These are phyloP conservation scores for Hydrotaea diabolus DNA, from an alignment of 2,888 invertebrate species.

Conservation along the genomic window DNA sequence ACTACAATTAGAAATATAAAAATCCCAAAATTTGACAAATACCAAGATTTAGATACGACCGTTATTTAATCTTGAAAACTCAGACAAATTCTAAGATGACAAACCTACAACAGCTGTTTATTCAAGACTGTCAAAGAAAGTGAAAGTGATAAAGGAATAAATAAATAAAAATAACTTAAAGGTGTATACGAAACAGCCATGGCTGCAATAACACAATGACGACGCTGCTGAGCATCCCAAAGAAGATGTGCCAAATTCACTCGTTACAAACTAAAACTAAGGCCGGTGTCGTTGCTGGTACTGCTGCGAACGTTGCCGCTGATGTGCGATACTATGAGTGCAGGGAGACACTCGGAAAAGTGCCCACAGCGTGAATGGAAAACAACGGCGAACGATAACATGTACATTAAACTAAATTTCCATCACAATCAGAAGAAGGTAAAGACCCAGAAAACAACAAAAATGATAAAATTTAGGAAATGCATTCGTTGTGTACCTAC, in stretches of 20 bases:
- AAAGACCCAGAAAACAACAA: not conserved
- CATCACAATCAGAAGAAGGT: not conserved
- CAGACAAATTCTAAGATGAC: not conserved
- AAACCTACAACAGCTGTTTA: not conserved
- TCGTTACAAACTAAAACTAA: not conserved
- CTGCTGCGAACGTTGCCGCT: not conserved
- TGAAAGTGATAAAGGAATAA: slow-evolving; percentile 59
- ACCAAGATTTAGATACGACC: too few species aligned
- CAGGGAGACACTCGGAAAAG: not conserved
- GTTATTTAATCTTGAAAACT: not conserved
- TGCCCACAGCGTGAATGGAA: slow-evolving; percentile 1
- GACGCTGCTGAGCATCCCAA: not conserved
- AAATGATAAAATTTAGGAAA: slow-evolving; percentile 51
- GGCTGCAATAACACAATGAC: slow-evolving; percentile 22
- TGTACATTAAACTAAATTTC: slow-evolving; percentile 16
- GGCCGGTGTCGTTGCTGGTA: not conserved
- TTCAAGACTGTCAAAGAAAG: slow-evolving; percentile 30
- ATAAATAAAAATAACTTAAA: slow-evolving; percentile 51
- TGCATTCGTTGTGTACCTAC: too few species aligned
- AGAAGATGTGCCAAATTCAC: slow-evolving; percentile 41
- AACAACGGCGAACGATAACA: not conserved
- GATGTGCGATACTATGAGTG: not conserved
- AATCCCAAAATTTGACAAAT: not conserved
- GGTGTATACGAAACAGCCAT: slow-evolving; percentile 12
- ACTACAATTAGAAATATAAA: too few species aligned